Evolutionary conservation across 2,113 vertebrate genomes (phyloP).

Genomic region (Ptyas mucosa): DNA sequence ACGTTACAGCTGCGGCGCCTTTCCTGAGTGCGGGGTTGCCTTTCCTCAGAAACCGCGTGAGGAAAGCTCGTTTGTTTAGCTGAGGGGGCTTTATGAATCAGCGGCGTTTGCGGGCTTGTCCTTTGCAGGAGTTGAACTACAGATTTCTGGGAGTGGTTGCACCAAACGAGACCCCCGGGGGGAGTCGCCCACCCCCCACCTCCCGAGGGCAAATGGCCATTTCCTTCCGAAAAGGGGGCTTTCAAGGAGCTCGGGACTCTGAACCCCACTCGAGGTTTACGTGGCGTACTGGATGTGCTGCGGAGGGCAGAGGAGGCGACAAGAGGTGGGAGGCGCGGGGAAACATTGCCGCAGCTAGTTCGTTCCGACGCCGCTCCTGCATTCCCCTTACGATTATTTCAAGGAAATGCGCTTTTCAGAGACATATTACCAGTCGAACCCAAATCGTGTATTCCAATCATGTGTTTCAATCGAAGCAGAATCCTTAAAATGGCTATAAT

Average conservation of each 20-base stretch:
- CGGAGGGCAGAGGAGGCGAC: neutral
- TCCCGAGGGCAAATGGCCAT: neutral
- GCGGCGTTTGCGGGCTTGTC: neutral
- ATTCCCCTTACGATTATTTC: neutral
- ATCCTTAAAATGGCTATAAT: neutral
- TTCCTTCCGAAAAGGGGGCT: neutral
- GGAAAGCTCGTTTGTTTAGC: neutral
- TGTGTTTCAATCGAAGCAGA: neutral
- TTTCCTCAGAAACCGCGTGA: neutral
- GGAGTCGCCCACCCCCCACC: neutral
- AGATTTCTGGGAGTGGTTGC: neutral
- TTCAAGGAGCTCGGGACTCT: neutral
- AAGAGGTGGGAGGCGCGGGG: neutral
- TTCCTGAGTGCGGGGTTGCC: neutral
- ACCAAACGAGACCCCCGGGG: neutral
- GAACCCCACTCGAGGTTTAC: neutral
- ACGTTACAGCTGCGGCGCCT: slow-evolving; percentile 26
- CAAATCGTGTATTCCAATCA: neutral
- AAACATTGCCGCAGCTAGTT: neutral
- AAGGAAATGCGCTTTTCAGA: neutral
- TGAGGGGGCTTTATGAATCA: neutral
- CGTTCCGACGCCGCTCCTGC: neutral
- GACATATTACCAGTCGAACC: neutral
- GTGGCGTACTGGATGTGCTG: neutral
- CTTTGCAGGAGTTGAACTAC: neutral